Evolutionary conservation across 2,888 invertebrate genomes (phyloP).

Genomic region (Heliconius aoede): DNA sequence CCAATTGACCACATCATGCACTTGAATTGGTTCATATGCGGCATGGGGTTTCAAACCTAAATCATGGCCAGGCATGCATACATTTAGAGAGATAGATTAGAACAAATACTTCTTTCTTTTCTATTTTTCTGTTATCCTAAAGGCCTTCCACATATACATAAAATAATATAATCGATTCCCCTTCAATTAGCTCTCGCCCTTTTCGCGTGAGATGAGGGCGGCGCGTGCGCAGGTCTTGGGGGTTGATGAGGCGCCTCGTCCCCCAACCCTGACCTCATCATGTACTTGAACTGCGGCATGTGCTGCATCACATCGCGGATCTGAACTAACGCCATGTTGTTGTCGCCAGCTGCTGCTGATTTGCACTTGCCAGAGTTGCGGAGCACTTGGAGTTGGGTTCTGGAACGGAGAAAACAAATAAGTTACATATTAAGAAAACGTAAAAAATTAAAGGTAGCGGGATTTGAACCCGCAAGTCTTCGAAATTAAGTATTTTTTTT

Average conservation of each 20-base stretch:
- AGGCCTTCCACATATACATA: neutral
- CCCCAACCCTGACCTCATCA: conserved; percentile 84
- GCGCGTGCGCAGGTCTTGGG: conserved; percentile 54
- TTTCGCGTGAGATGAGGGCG: conserved; percentile 58
- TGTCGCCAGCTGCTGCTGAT: conserved; percentile 85
- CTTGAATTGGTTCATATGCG: neutral
- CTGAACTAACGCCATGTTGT: conserved; percentile 90
- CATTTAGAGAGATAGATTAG: no score
- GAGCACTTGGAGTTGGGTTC: conserved; percentile 89
- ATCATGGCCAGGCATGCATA: no score
- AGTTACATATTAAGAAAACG: no score
- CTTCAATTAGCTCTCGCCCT: conserved; percentile 69
- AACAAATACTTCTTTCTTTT: neutral
- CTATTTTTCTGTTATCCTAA: neutral
- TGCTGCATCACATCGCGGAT: conserved; percentile 92
- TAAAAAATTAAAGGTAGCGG: no score
- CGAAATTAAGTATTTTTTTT: no score
- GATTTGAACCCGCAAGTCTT: no score
- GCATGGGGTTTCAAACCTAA: neutral
- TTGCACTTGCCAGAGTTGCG: conserved; percentile 90
- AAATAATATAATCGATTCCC: neutral
- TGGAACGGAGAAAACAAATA: conserved; percentile 56
- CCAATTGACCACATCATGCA: neutral
- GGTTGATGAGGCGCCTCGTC: conserved; percentile 59
- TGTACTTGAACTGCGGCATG: conserved; percentile 94